A percentile compares a stretch with the other conserved stretches of the same genome.
phyloP scores from a whole-genome alignment of 1,140 invertebrate genomes.

The Ptiloglossa arizonensis region DNA sequence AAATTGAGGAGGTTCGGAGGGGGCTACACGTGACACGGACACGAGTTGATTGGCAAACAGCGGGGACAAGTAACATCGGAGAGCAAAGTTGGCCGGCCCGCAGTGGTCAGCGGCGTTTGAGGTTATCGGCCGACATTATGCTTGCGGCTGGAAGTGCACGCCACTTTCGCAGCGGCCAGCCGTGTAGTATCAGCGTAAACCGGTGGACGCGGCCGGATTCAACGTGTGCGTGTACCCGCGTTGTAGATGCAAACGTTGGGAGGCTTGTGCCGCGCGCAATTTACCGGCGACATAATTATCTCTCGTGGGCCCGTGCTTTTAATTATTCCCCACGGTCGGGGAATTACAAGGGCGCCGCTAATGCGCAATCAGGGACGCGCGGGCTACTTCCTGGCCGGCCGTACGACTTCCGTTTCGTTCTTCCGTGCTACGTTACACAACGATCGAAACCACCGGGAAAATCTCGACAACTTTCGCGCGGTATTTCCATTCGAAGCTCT shows the following conservation, averaged over 20 bases:
- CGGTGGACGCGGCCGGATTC: constrained; percentile 13
- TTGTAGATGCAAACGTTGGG: constrained; percentile 16
- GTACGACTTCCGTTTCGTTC: constrained; percentile 11
- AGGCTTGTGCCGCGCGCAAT: constrained; percentile 37
- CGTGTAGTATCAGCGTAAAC: constrained; percentile 41
- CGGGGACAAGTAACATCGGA: constrained; percentile 34
- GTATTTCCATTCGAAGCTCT: too few species aligned
- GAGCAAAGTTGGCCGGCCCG: constrained; percentile 34
- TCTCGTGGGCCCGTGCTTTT: constrained; percentile 56
- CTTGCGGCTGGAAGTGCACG: constrained; percentile 37
- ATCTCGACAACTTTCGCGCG: background rate
- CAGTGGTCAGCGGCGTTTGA: constrained; percentile 49
- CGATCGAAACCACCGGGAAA: background rate
- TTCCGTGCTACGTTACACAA: background rate
- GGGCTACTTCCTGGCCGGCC: constrained; percentile 5
- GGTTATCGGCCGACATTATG: constrained; percentile 54
- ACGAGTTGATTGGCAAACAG: constrained; percentile 20
- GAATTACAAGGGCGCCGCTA: constrained; percentile 48
- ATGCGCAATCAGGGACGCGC: constrained; percentile 44
- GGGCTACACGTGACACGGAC: background rate
- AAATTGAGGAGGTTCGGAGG: background rate
- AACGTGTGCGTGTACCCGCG: background rate
- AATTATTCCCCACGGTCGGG: constrained; percentile 55
- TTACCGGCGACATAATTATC: constrained; percentile 57
- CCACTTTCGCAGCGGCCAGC: constrained; percentile 42